Percentiles rank a stretch among this genome's conserved stretches.
Conservation (phyloP, 2,113 vertebrate genomes). For the Ophthalmotilapia sp. region DNA sequence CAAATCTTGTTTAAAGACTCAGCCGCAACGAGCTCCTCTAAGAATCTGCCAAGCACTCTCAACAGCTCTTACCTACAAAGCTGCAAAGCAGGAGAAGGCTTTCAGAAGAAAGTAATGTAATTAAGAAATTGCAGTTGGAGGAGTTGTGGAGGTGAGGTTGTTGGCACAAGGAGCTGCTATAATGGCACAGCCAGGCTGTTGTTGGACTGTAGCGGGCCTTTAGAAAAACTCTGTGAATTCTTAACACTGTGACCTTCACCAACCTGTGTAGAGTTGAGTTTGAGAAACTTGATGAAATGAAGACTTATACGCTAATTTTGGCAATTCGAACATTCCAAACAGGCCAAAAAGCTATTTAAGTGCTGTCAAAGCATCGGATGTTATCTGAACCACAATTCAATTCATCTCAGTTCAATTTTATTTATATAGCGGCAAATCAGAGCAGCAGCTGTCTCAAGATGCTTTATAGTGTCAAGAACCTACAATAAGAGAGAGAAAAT, state of each 20-base stretch:
- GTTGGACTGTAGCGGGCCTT: not conserved
- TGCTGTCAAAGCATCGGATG: not conserved
- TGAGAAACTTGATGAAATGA: not conserved
- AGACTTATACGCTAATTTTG: not conserved
- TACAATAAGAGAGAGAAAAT: not conserved
- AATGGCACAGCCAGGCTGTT: not conserved
- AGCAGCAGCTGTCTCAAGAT: not conserved
- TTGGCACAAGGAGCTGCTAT: not conserved
- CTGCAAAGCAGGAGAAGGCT: not conserved
- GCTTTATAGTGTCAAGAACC: not conserved
- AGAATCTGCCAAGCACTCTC: not conserved
- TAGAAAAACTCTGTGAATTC: not conserved
- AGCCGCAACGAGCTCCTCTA: not conserved
- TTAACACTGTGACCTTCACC: not conserved
- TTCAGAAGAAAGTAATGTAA: not conserved
- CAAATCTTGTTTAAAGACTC: not conserved
- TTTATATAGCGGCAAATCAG: not conserved
- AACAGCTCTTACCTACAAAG: not conserved
- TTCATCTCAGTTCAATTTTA: not conserved
- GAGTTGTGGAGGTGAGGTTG: not conserved
- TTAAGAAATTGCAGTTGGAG: not conserved
- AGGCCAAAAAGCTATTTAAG: not conserved
- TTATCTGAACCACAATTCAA: not conserved
- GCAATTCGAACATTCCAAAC: not conserved
- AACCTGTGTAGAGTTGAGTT: not conserved